Conservation (phyloP, 1,140 invertebrate genomes). For the Trichoplusia ni region DNA sequence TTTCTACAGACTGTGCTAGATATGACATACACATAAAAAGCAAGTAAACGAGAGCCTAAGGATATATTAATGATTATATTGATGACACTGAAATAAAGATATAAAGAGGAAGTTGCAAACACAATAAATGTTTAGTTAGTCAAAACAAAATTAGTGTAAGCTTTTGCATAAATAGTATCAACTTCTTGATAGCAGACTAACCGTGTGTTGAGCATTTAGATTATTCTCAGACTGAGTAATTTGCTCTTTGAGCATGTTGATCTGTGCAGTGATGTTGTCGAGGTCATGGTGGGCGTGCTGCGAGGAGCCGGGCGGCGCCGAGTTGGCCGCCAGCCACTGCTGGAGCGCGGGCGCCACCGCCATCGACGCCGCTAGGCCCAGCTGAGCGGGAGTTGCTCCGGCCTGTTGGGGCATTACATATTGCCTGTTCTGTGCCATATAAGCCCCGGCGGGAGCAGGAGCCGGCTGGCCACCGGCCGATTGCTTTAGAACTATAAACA, state of each 20-base stretch:
- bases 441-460: conserved; percentile 74
- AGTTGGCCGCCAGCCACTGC: conserved; percentile 76
- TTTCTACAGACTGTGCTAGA: too few species aligned
- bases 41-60: too few species aligned
- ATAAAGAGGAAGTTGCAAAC: too few species aligned
- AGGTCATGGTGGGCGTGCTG: conserved; percentile 69
- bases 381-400: conserved; percentile 68
- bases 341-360: conserved; percentile 70
- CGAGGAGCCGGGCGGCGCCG: conserved; percentile 52
- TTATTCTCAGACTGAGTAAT: conserved; percentile 97
- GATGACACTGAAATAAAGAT: too few species aligned
- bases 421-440: conserved; percentile 81
- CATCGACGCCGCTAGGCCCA: conserved; percentile 65
- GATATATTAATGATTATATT: too few species aligned
- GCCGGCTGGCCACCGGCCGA: conserved; percentile 77
- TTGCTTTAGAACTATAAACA: conserved; percentile 82
- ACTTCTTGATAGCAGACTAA: too few species aligned
- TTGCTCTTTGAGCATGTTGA: conserved; percentile 93
- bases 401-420: conserved; percentile 81
- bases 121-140: too few species aligned
- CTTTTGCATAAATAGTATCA: too few species aligned
- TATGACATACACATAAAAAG: too few species aligned
- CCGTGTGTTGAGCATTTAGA: conserved; percentile 95
- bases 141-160: too few species aligned
- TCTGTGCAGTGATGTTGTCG: conserved; percentile 85